A percentile compares a stretch with the other conserved stretches of the same genome.
Evolutionary conservation across 2,888 invertebrate species (phyloP).

Genomic region (Xylophagus ater): DNA sequence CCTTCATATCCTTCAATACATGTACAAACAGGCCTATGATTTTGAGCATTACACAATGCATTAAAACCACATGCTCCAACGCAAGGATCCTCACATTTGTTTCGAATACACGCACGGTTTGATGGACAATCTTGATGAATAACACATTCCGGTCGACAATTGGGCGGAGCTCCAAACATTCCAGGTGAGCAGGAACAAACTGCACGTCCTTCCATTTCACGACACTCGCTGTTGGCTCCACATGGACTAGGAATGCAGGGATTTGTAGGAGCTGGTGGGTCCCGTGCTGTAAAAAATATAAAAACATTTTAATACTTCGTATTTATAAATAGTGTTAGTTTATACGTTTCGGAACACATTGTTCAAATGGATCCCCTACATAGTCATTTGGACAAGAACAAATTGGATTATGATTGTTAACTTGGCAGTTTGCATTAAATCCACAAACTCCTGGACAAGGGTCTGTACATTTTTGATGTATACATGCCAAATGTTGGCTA

Average conservation of each 20-base stretch:
- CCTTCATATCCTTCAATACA: slow-evolving; percentile 61
- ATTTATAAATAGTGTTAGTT: neutral
- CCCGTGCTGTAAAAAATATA: slow-evolving; percentile 32
- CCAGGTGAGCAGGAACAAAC: slow-evolving; percentile 64
- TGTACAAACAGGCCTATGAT: slow-evolving; percentile 62
- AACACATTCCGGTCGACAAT: slow-evolving; percentile 64
- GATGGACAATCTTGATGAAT: slow-evolving; percentile 62
- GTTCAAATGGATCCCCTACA: slow-evolving; percentile 66
- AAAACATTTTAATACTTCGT: neutral
- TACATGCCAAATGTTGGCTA: slow-evolving; percentile 60
- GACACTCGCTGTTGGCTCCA: slow-evolving; percentile 66
- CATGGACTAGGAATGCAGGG: slow-evolving; percentile 64
- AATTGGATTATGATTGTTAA: slow-evolving; percentile 68
- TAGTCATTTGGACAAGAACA: slow-evolving; percentile 60
- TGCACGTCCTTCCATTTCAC: slow-evolving; percentile 52
- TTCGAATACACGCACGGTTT: slow-evolving; percentile 58
- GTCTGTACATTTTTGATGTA: slow-evolving; percentile 64
- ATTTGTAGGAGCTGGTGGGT: slow-evolving; percentile 41
- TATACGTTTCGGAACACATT: slow-evolving; percentile 44
- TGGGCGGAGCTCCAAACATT: slow-evolving; percentile 68
- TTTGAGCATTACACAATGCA: slow-evolving; percentile 56
- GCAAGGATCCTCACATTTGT: slow-evolving; percentile 63
- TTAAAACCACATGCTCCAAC: slow-evolving; percentile 63
- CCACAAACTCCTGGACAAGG: slow-evolving; percentile 71
- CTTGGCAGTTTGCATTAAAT: slow-evolving; percentile 63